Percentiles rank a stretch among this genome's conserved stretches.
phyloP scores from a whole-genome alignment of 2,113 vertebrate genomes.

The Thalassarche chlororhynchos region DNA sequence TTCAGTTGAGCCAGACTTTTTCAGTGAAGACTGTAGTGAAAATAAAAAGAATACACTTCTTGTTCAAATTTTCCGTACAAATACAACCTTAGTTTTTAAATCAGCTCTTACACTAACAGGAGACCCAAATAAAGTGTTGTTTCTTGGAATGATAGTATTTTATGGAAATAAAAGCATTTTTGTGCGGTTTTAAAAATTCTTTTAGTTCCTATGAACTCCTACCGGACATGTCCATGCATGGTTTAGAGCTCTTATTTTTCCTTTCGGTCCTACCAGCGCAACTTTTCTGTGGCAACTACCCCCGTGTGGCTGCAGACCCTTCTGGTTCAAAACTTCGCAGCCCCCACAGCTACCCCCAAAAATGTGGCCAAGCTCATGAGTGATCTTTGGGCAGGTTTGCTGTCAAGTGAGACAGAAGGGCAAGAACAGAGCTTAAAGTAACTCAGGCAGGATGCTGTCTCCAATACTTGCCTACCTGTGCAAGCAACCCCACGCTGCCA shows the following conservation, averaged over 20 bases:
- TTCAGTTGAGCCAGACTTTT: conserved; percentile 19
- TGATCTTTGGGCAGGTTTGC: background rate
- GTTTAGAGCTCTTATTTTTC: background rate
- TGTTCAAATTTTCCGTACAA: conserved; percentile 12
- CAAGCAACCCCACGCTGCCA: background rate
- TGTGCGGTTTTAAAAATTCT: background rate
- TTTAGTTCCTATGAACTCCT: background rate
- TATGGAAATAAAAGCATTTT: background rate
- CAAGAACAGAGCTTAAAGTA: background rate
- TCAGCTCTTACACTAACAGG: background rate
- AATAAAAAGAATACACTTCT: background rate
- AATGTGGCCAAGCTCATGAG: background rate
- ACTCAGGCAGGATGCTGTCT: background rate
- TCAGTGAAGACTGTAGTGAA: background rate
- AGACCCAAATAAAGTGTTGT: background rate
- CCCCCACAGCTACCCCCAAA: background rate
- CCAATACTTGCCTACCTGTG: background rate
- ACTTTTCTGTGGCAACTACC: background rate
- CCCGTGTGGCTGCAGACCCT: background rate
- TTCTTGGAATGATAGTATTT: background rate
- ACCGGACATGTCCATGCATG: background rate
- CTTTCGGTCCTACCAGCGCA: background rate
- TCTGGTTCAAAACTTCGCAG: background rate
- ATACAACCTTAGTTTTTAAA: background rate
- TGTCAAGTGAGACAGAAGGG: rapidly evolving